These are phyloP conservation scores for Macrosteles quadrilineatus DNA, from an alignment of 1,140 invertebrate genomes.

Conservation along the genomic window DNA sequence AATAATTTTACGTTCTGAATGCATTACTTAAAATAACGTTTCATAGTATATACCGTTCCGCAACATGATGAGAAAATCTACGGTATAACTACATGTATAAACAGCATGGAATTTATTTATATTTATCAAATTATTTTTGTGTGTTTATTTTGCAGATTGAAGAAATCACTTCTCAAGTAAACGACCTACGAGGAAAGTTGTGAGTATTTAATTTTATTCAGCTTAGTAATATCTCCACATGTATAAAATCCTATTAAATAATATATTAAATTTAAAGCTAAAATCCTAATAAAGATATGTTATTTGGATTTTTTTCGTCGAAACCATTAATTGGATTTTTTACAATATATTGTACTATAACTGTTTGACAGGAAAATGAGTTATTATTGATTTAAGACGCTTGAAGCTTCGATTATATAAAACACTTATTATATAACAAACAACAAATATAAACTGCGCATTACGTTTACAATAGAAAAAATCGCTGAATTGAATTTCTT, in stretches of 20 bases:
- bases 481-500: too few species aligned
- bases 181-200: constrained; percentile 40
- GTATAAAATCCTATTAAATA: background rate
- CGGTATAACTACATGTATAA: too few species aligned
- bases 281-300: background rate
- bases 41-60: too few species aligned
- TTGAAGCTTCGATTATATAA: too few species aligned
- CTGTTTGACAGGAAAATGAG: background rate
- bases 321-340: background rate
- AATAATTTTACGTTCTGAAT: too few species aligned
- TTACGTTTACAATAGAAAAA: too few species aligned
- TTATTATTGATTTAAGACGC: background rate
- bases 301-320: background rate
- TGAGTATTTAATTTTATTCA: constrained; percentile 41
- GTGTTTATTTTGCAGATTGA: constrained; percentile 16
- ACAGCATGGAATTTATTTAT: too few species aligned
- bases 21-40: too few species aligned
- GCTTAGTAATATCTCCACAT: background rate
- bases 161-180: constrained; percentile 18
- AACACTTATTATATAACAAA: too few species aligned
- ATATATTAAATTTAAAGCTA: background rate
- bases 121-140: too few species aligned
- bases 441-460: too few species aligned
- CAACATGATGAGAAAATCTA: too few species aligned
- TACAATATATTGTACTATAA: background rate